Evolutionary conservation across 1,140 invertebrate species (phyloP), one percentile per base, ranked within the genome.

Genomic region (Bombyx mandarina): DNA sequence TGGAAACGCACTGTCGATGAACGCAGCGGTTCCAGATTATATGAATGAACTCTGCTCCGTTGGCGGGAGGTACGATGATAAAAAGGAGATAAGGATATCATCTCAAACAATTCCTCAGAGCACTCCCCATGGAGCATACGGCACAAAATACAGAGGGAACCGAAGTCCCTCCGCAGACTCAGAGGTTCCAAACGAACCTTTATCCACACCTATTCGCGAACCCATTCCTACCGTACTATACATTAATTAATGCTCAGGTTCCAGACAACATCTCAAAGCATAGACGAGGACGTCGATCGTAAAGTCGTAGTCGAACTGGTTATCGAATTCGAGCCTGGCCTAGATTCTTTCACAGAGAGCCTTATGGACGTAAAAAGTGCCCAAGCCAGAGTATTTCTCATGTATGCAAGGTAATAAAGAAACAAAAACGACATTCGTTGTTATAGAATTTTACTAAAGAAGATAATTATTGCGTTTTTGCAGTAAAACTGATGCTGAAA

Each of bases 371-470:
- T 97, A 75, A 94, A 94, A 79, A 92, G 91, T 68, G 93, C 94
- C 45, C 95, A 97, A 79, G 94, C 97, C 0, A 89, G 97, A 69
- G 97, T 99, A 0, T 97, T 97, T 71, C 91, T 99, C 6, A 91
- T 98, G 85, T 98, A 98, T 89, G 96, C 97, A 9, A 95, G 93
- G 97, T 98, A 91, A 43, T 42, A 3, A 2, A 35, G 43, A 35
- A 52, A 8, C 8, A 22, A 50, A 26, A 5, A 18, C 12, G 8
- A 50, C 12, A 18, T 12, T 50, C 7, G 7, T 18, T 22, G 8
- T n/a, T 12, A 18, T 8, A 50, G 48, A 12, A 9, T 18, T 26
- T 45, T 55, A 35, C 57, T 3, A 18, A 18, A 3, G 26, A 35
- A 35, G 26, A 35, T 35, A 35, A 35, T 5, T 35, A 5, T 35